Conservation (phyloP, 2,797 vertebrate genomes). For the Notolepis coatsorum region DNA sequence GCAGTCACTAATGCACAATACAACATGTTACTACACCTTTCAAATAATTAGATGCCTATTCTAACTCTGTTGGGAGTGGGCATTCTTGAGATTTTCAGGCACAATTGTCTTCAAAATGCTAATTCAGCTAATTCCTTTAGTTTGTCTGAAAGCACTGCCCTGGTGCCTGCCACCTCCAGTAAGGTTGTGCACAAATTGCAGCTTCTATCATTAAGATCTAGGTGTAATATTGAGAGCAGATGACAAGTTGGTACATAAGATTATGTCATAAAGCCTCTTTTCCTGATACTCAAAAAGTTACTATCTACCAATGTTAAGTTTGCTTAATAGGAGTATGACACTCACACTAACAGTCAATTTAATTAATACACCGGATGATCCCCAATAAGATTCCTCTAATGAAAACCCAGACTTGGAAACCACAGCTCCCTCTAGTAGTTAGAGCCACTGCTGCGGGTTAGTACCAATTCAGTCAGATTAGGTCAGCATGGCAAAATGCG, state of each 20-base stretch:
- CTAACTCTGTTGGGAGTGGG: too few relatives aligned
- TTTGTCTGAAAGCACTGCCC: background rate
- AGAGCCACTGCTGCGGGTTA: background rate
- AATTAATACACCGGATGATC: too few relatives aligned
- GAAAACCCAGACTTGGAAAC: conserved; percentile 28
- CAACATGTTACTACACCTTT: too few relatives aligned
- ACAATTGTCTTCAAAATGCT: too few relatives aligned
- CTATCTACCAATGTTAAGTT: background rate
- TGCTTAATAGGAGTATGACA: conserved; percentile 3
- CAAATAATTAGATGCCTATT: too few relatives aligned
- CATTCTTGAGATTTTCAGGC: too few relatives aligned
- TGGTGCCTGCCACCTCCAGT: background rate
- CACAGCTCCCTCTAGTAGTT: conserved; percentile 14
- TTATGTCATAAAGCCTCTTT: conserved; percentile 26
- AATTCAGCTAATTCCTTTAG: too few relatives aligned
- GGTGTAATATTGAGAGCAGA: conserved; percentile 20
- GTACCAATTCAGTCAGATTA: background rate
- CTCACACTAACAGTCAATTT: background rate
- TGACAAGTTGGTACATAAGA: conserved; percentile 20
- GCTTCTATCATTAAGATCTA: background rate
- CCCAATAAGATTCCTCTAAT: conserved; percentile 7
- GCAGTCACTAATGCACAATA: too few relatives aligned
- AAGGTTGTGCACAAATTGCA: background rate
- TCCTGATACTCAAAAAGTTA: conserved; percentile 63
- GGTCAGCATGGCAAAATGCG: background rate